phyloP scores from a whole-genome alignment of 2,888 invertebrate genomes.

The Podabrus alpinus region DNA sequence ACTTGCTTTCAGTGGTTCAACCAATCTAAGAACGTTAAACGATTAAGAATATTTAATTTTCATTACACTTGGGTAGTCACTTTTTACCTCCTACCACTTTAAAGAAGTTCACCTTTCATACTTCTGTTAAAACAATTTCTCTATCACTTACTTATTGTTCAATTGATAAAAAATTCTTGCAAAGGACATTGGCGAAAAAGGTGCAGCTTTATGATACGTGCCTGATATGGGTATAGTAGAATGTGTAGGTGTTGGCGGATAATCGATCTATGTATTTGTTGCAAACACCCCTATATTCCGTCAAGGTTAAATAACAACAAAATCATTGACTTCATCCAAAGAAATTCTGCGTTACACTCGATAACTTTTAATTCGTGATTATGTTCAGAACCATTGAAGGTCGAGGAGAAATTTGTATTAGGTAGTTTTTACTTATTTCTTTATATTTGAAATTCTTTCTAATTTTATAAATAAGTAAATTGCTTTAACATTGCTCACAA shows the following conservation, averaged over 20 bases:
- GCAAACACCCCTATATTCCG: constrained; percentile 16
- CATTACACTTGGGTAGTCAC: constrained; percentile 26
- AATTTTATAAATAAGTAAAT: neutral
- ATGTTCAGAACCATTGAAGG: neutral
- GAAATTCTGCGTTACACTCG: neutral
- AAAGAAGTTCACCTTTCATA: constrained; percentile 32
- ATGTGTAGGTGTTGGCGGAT: neutral
- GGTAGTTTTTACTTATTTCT: neutral
- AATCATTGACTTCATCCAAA: neutral
- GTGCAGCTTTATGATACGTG: neutral
- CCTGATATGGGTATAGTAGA: neutral
- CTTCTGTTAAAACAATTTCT: constrained; percentile 19
- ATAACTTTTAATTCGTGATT: neutral
- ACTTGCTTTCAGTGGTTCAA: constrained; percentile 39
- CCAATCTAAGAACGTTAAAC: constrained; percentile 27
- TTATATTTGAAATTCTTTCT: neutral
- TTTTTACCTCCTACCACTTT: constrained; percentile 24
- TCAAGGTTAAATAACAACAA: constrained; percentile 22
- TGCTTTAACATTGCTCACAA: neutral
- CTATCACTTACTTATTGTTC: constrained; percentile 11
- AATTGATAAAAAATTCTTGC: neutral
- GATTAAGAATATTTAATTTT: constrained; percentile 25
- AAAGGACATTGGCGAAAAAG: neutral
- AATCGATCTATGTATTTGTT: neutral
- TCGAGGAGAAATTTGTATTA: neutral